phyloP scores from a whole-genome alignment of 1,140 invertebrate species.

The Procambarus clarkii region DNA sequence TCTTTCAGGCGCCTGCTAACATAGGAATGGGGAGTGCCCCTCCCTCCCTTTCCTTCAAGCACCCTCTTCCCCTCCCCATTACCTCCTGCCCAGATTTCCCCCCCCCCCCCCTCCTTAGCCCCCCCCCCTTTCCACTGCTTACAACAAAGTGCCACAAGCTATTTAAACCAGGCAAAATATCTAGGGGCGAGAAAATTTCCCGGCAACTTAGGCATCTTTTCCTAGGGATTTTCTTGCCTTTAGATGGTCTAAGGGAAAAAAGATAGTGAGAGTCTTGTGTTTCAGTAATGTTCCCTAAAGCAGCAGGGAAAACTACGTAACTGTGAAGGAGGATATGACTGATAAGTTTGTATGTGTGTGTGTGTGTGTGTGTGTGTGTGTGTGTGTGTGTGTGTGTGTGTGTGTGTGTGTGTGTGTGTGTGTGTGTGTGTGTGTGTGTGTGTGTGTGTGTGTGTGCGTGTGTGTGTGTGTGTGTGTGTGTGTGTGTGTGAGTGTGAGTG shows the following conservation, averaged over 20 bases:
- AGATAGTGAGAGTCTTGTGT: background rate
- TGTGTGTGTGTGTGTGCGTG: too few relatives aligned
- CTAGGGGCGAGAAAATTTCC: background rate
- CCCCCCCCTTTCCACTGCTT: background rate
- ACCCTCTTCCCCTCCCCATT: too few relatives aligned
- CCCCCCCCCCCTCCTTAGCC: too few relatives aligned
- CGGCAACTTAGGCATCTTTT: background rate
- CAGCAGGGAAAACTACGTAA: background rate
- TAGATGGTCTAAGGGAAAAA: background rate
- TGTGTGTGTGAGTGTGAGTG: too few relatives aligned
- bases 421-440: background rate
- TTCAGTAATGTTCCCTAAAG: conserved; percentile 4
- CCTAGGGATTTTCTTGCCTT: background rate
- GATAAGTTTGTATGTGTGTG: background rate
- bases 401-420: background rate
- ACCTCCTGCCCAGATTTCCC: too few relatives aligned
- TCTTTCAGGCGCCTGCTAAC: too few relatives aligned
- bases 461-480: too few relatives aligned
- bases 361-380: too few relatives aligned
- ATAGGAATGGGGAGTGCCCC: too few relatives aligned
- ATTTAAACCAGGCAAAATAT: background rate
- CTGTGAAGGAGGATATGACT: background rate
- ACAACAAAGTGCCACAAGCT: background rate
- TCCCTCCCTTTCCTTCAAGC: too few relatives aligned
- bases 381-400: background rate